These are phyloP conservation scores for Calosoma granatense DNA, from an alignment of 1,140 invertebrate genomes.

Conservation along the genomic window DNA sequence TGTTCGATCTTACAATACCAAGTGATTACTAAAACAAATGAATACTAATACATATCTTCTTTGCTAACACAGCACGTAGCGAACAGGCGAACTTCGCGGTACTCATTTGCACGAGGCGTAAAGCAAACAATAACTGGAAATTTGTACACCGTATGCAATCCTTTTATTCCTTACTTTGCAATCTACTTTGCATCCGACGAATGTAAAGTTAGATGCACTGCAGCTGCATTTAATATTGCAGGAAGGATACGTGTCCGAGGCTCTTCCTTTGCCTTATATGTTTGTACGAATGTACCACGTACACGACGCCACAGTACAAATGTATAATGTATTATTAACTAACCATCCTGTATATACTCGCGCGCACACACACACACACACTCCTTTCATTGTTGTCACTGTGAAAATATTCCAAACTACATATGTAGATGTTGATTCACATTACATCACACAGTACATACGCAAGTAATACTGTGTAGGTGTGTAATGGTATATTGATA, in stretches of 20 bases:
- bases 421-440: no score
- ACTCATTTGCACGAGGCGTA: background rate
- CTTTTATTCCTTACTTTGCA: background rate
- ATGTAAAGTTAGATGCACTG: background rate
- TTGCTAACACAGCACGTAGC: no score
- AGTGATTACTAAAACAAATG: no score
- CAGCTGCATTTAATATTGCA: background rate
- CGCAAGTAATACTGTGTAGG: no score
- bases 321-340: background rate
- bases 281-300: background rate
- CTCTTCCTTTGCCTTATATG: background rate
- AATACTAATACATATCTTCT: no score
- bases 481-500: no score
- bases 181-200: background rate
- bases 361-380: background rate
- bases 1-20: no score
- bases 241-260: background rate
- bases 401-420: no score
- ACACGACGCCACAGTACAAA: no score
- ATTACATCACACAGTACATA: no score
- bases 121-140: background rate
- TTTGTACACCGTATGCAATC: background rate
- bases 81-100: no score
- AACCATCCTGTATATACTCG: background rate
- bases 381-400: no score